Base-by-base conservation (phyloP, 2,113 vertebrate genomes). In the Plectropomus leopardus region DNA sequence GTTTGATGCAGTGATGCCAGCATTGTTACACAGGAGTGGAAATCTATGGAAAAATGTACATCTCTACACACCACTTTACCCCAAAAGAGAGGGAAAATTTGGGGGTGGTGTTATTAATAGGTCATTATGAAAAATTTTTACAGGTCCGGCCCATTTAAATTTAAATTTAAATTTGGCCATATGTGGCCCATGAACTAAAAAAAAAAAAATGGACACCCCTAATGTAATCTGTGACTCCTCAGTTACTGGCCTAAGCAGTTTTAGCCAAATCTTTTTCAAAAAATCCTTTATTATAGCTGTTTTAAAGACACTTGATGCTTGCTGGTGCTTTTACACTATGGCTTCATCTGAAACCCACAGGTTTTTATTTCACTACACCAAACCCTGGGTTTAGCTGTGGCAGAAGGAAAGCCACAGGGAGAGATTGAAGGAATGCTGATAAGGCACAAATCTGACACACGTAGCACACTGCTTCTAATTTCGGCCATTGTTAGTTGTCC, bases 341-440 rank as follows among this genome's bases (percentile, higher is more conserved):
- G 61, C 87, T 60, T 59, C 23, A 58, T 50, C 21, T 74, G 24
- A 57, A 72, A 61, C 47, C 30, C 60, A 61, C 30, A 30, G 72
- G 26, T 64, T 70, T 88, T 80, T 68, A 60, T 67, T 77, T 40
- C 55, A 68, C 5, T 65, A 16, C 47, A 83, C 50, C 47, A 73
- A 73, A 66, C 67, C 34, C 47, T 47, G 48, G 47, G 79, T 60
- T 84, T 82, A 47, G 76, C 87, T 68, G 72, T 88, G 76, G 89
- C 92, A 93, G 91, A 91, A 92, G 92, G 92, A 58, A 71, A 86
- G 71, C 86, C 88, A 80, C 81, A 48, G 87, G 91, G 87, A 87
- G 89, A 75, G 55, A 75, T 61, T 72, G 78, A 81, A 63, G 77
- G 86, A 92, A 85, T 85, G 92, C 91, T 93, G 91, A 93, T 80